Conservation (phyloP, 2,888 invertebrate species). For the Sialis lutaria region DNA sequence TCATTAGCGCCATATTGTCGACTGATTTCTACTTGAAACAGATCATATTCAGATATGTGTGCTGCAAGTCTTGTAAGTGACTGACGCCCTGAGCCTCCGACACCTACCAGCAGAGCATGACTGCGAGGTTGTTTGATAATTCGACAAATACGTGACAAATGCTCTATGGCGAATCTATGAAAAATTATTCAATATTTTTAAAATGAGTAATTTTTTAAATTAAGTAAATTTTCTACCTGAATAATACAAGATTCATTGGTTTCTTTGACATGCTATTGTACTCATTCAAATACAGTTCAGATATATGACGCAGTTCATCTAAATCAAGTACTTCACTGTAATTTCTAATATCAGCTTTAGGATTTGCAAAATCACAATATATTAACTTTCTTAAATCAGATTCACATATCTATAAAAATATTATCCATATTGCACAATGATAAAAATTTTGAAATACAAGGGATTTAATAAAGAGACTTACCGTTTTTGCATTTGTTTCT, state of each 20-base stretch:
- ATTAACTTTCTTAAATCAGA: constrained; percentile 68
- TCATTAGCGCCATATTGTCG: constrained; percentile 67
- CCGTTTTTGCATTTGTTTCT: constrained; percentile 10
- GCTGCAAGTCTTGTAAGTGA: constrained; percentile 77
- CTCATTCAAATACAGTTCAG: constrained; percentile 76
- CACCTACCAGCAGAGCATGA: constrained; percentile 78
- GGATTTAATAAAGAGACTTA: background rate
- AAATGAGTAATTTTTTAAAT: background rate
- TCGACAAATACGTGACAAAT: constrained; percentile 77
- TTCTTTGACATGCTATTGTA: constrained; percentile 92
- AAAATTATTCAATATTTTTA: background rate
- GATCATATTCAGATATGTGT: constrained; percentile 87
- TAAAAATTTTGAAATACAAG: background rate
- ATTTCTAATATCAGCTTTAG: constrained; percentile 73
- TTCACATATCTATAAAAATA: constrained; percentile 46
- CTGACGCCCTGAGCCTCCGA: constrained; percentile 87
- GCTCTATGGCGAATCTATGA: constrained; percentile 79
- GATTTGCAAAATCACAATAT: constrained; percentile 90
- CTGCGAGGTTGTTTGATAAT: constrained; percentile 83
- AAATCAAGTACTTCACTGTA: constrained; percentile 80
- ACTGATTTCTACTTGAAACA: constrained; percentile 84
- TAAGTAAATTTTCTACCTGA: constrained; percentile 34
- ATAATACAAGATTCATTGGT: constrained; percentile 87
- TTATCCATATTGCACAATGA: background rate
- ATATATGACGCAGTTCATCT: constrained; percentile 60